Conservation (phyloP, 2,113 vertebrate genomes). For the Heterotilapia buettikoferi region DNA sequence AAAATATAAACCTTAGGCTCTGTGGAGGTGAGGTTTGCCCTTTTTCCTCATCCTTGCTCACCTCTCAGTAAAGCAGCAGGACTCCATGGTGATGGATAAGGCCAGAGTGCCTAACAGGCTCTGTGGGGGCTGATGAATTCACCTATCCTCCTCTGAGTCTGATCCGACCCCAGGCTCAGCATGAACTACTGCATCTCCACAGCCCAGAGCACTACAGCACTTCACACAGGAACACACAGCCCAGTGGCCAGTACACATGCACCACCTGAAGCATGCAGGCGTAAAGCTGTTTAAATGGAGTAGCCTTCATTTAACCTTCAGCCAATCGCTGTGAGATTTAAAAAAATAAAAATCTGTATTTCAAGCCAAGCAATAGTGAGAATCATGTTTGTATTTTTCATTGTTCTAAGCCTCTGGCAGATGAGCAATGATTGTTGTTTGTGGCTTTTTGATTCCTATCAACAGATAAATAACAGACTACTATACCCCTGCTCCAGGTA, state of each 20-base stretch:
- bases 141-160: constrained; percentile 35
- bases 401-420: neutral
- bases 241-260: neutral
- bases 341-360: neutral
- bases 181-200: constrained; percentile 20
- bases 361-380: neutral
- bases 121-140: constrained; percentile 43
- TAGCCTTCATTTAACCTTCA: neutral
- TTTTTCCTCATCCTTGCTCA: neutral
- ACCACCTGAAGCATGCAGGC: neutral
- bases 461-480: neutral
- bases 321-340: neutral
- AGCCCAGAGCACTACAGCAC: neutral
- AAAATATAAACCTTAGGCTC: neutral
- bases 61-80: neutral
- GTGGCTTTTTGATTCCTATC: neutral
- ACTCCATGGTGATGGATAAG: constrained; percentile 35
- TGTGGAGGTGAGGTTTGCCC: neutral
- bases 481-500: neutral
- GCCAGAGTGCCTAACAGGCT: constrained; percentile 10
- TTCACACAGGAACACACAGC: neutral
- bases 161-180: constrained; percentile 30
- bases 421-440: neutral
- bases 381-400: neutral
- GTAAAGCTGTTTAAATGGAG: neutral